Conservation (phyloP, 23 tunicate genomes). For the Botrylloides violaceus region DNA sequence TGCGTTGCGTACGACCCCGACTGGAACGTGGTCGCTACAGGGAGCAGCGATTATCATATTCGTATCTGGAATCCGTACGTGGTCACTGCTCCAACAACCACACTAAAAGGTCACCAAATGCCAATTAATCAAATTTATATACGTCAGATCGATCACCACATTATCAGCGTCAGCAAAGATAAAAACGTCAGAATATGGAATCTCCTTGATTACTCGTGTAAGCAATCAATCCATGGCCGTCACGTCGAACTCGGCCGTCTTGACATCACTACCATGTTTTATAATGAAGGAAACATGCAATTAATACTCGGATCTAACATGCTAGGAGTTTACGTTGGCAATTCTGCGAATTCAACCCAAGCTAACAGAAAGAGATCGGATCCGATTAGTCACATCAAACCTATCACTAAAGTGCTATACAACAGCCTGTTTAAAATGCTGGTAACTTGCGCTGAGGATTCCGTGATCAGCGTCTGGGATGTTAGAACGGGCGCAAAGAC, state of each 20-base stretch:
- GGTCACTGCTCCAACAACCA: conserved; percentile 14
- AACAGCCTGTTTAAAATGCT: conserved; percentile 19
- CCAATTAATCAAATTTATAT: conserved; percentile 32
- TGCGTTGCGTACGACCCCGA: conserved; percentile 58
- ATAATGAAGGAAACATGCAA: not conserved
- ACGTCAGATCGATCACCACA: conserved; percentile 40
- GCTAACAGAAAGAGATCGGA: not conserved
- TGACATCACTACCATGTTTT: conserved; percentile 1
- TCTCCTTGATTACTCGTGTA: conserved; percentile 10
- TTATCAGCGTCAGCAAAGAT: conserved; percentile 36
- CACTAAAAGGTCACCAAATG: conserved; percentile 42
- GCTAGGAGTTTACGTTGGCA: conserved; percentile 4
- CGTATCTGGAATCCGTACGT: conserved; percentile 60
- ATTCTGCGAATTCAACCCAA: not conserved
- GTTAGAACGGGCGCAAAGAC: conserved; percentile 35
- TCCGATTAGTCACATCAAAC: conserved; percentile 19
- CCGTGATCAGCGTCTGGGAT: conserved; percentile 33
- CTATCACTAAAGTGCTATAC: conserved; percentile 17
- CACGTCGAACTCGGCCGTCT: conserved; percentile 2
- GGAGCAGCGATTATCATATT: conserved; percentile 43
- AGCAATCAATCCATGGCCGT: conserved; percentile 14
- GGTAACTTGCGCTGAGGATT: conserved; percentile 42
- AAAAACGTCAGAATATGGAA: conserved; percentile 12
- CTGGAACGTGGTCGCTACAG: conserved; percentile 50
- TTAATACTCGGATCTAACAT: conserved; percentile 1